Conservation (phyloP, 2,797 vertebrate genomes). For the Poecile montanus region DNA sequence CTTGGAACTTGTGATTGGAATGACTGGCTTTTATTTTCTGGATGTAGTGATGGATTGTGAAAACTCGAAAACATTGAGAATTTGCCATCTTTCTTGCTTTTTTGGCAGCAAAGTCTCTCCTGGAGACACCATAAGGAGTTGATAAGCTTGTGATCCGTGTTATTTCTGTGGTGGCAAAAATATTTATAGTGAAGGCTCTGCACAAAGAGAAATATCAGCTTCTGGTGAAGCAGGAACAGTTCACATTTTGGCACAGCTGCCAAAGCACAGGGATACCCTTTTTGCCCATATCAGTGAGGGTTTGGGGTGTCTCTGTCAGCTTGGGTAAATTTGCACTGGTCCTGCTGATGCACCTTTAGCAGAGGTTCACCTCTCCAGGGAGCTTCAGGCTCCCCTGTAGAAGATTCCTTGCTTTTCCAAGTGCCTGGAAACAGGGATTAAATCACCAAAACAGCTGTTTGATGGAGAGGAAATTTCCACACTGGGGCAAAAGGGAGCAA, state of each 20-base stretch:
- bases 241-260: background rate
- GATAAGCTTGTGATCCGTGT: background rate
- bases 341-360: background rate
- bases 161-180: background rate
- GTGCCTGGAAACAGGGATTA: background rate
- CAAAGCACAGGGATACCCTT: background rate
- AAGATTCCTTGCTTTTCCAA: background rate
- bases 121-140: background rate
- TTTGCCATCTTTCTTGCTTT: background rate
- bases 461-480: background rate
- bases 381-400: background rate
- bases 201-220: background rate
- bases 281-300: background rate
- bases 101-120: background rate
- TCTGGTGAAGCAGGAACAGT: background rate
- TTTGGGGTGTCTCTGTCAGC: background rate
- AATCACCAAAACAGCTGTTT: background rate
- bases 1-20: background rate
- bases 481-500: background rate
- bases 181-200: background rate
- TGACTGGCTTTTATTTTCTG: background rate
- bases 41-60: background rate
- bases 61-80: background rate
- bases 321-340: background rate
- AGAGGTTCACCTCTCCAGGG: background rate